Evolutionary conservation across 2,888 invertebrate genomes (phyloP), one percentile per base, ranked within the genome.

Genomic region (Phalera bucephala): DNA sequence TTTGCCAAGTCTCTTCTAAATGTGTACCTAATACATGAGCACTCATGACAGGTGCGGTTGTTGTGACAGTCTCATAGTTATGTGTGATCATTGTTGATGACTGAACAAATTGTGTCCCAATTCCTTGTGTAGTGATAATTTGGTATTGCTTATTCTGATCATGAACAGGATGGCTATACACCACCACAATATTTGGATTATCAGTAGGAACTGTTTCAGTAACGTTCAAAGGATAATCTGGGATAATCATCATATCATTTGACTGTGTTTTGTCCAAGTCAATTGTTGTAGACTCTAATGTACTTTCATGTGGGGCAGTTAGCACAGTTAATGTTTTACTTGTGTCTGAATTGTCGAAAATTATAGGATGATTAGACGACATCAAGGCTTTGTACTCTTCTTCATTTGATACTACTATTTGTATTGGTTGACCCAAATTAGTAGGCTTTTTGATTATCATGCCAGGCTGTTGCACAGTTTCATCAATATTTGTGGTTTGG

Each of bases 171-270:
- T 92, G 92, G 67, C 92, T 92, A 54, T 93, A 93, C 10, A 93
- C 86, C 29, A 93, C 92, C 8, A 93, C 92, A 64, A 93, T 92
- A 55, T 92, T 93, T 1, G 92, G 90, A 70, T 91, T 92, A 43
- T 91, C 90, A 36, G 73, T 59, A 22, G 83, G 52, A 34, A 88
- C 84, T 19, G 85, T 66, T 51, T 90, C 84, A 42, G 89, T 78
- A 12, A 89, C 91, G 79, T 91, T 92, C 21, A 92, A 72, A 39
- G 91, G 91, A 65, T 89, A 92, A 46, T 91, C 86, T 47, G 91
- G 92, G 28, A 93, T 79, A 33, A 93, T 92, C 92, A 93, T 92
- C 65, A 93, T 92, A 30, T 92, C 80, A 78, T 91, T 92, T 46
- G 91, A 79, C 29, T 91, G 91, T n/a, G 91, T 76, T 34, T 73